Evolutionary conservation across 2,113 vertebrate species (phyloP).

Genomic region (cat (Felis catus)): F.catus_Fca126_mat1.0 CM031419.1:46464001-46464500

Average conservation of each 20-base stretch:
- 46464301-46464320: not conserved
- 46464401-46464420: not conserved
- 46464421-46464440: not conserved
- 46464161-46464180: not conserved
- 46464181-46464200: not conserved
- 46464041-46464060: not conserved
- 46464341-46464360: not conserved
- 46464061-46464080: not conserved
- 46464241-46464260: not conserved
- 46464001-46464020: not conserved
- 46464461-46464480: not conserved
- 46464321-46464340: not conserved
- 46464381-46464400: not conserved
- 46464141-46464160: not conserved
- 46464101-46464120: not conserved
- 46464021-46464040: not conserved
- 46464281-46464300: not conserved
- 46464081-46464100: not conserved
- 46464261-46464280: not conserved
- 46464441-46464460: not conserved
- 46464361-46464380: not conserved
- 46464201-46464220: not conserved
- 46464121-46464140: not conserved
- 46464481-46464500: not conserved
- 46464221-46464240: not conserved